Base-by-base conservation (phyloP, 1,140 invertebrate species). In the Apis mellifera region DNA sequence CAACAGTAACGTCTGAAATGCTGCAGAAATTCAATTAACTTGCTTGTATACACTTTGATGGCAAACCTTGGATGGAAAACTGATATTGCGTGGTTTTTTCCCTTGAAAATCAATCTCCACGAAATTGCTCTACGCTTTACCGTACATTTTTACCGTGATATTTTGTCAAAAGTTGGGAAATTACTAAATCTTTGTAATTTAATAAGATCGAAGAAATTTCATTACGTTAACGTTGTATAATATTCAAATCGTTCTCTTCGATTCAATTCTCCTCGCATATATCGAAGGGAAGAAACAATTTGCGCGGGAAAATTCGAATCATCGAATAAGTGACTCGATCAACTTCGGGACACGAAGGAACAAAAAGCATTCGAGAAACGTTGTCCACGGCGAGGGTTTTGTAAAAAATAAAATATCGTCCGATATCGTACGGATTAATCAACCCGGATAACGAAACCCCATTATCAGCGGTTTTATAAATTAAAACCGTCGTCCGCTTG, bases 11-110 rank as follows among this genome's bases (percentile, higher is more conserved):
- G 62, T 75, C 60, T 81, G 21, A 66, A 52, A 75, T 42, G 60
- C 42, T 64, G 13, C 50, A 65, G 71, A 60, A 65, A 81, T 75
- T 75, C 54, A 73, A 81, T 81, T 75, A 79, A 60, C 77, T 54
- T 62, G 77, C 72, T 79, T 50, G 23, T 23, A n/a, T n/a, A 72
- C 32, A 42, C 15, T 1, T 19, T 15, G 54, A 64, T n/a, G 77
- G 54, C 72, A 54, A 79, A 12, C 55, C 12, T 21, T 57, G 9
- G 32, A 21, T 70, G 42, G 15, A 32, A 32, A 15, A 52, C 48
- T 54, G 17, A 26, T 15, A 26, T 42, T 50, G 21, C n/a, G 42
- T 42, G 7, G 11, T n/a, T 62, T 23, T n/a, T 32, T 23, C 19
- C 23, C 19, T 26, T 13, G 11, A 26, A n/a, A n/a, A 15, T 21